Base-by-base conservation (phyloP, 2,888 invertebrate species). In the Epinotia bilunana region DNA sequence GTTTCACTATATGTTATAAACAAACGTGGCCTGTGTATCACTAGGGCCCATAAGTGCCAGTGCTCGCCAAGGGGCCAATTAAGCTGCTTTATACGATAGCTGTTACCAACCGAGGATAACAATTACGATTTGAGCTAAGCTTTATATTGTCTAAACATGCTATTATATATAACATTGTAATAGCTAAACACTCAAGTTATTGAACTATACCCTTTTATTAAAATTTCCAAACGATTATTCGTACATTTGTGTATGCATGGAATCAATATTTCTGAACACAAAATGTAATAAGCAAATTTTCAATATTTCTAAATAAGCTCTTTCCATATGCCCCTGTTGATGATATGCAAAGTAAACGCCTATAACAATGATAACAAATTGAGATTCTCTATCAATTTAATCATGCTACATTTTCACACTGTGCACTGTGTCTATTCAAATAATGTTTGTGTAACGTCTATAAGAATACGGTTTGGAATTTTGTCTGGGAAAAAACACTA, bases 61-160 rank as follows among this genome's bases (percentile, higher is more conserved):
- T 55, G 55, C 57, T 39, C 67, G 55, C 33, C 67, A 68, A 18
- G 57, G 43, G 57, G 68, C 57, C 68, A 58, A 68, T 68, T 68
- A 67, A 68, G 43, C 43, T 57, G 20, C 57, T 68, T 58, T 18
- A 57, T 68, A 57, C 39, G 20, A 43, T 39, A 68, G 20, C 18
- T 13, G 20, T 57, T 43, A n/a, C 49, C 20, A 49, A 53, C 28
- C n/a, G 13, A 43, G 63, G 63, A 46, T 13, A 43, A 60, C 60
- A 60, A 39, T 39, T 43, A 28, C 65, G 7, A 65, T 65, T 28
- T 53, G n/a, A 53, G 53, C 16, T 5, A 53, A 65, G n/a, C 53
- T 33, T 53, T 64, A 64, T 64, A 16, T 23, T 28, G 65, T 28
- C 53, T 28, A 53, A 11, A 65, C 65, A 65, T 65, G 65, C 64